A percentile compares a stretch with the other conserved stretches of the same genome.
Conservation (phyloP, 2,113 vertebrate genomes). For the Hippocampus zosterae region DNA sequence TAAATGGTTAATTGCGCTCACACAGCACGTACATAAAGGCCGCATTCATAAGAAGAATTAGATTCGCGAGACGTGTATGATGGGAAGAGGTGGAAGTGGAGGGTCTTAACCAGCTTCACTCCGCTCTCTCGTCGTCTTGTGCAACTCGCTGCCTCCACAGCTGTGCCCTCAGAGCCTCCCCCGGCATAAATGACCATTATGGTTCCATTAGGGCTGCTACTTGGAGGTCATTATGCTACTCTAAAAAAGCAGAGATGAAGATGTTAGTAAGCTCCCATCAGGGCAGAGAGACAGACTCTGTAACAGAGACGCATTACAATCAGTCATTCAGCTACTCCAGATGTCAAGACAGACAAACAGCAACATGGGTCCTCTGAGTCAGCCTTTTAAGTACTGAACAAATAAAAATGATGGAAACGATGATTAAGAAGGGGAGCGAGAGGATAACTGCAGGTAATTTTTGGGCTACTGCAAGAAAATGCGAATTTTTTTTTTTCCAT, state of each 20-base stretch:
- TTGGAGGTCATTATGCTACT: conserved; percentile 64
- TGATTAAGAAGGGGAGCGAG: conserved; percentile 51
- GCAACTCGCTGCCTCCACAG: conserved; percentile 48
- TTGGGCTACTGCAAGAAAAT: conserved; percentile 7
- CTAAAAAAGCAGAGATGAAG: conserved; percentile 63
- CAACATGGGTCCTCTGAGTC: conserved; percentile 51
- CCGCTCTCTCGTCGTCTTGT: conserved; percentile 41
- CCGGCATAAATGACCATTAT: conserved; percentile 71
- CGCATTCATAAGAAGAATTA: conserved; percentile 41
- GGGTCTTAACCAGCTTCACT: conserved; percentile 34
- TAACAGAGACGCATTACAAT: conserved; percentile 60
- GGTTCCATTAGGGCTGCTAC: conserved; percentile 69
- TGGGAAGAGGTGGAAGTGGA: conserved; percentile 28
- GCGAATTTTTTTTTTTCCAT: too few species aligned
- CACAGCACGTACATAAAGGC: conserved; percentile 23
- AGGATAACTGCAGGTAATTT: conserved; percentile 27
- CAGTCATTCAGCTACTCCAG: conserved; percentile 62
- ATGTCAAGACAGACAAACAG: conserved; percentile 67
- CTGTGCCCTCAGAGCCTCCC: conserved; percentile 61
- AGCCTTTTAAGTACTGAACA: conserved; percentile 48
- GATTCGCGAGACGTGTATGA: conserved; percentile 29
- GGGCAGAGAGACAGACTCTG: conserved; percentile 51
- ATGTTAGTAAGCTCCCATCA: conserved; percentile 65
- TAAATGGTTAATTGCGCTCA: conserved; percentile 18
- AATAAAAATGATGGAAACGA: conserved; percentile 20